These are phyloP conservation scores for Nesogale talazaci DNA, from an alignment of 2,113 vertebrate species.

Conservation along the genomic window DNA sequence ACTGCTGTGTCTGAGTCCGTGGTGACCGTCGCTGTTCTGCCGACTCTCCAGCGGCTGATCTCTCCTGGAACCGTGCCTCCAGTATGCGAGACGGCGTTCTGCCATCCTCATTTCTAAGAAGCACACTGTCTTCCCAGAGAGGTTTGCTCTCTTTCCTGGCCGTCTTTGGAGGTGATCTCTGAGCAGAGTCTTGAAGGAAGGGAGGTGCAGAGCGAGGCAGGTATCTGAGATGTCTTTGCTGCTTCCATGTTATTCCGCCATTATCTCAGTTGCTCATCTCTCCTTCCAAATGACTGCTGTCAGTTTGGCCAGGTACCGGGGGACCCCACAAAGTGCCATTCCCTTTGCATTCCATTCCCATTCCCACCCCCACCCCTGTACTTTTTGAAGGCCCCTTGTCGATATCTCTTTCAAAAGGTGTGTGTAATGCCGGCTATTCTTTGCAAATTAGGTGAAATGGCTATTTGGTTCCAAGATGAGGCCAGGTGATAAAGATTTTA, in stretches of 20 bases:
- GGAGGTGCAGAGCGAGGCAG: background rate
- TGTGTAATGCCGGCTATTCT: background rate
- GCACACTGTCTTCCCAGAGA: too few species aligned
- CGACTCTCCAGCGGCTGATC: too few species aligned
- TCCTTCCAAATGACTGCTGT: background rate
- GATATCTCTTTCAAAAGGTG: background rate
- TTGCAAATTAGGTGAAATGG: background rate
- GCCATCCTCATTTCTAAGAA: too few species aligned
- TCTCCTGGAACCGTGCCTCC: too few species aligned
- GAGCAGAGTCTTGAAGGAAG: background rate
- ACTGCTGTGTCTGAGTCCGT: too few species aligned
- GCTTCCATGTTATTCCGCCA: background rate
- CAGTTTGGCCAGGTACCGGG: background rate
- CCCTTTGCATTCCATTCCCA: too few species aligned
- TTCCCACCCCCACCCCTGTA: too few species aligned
- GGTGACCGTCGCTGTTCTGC: too few species aligned
- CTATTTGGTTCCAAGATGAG: background rate
- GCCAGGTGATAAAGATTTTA: background rate
- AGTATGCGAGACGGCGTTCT: too few species aligned
- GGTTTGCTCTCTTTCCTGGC: too few species aligned
- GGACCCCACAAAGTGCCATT: too few species aligned
- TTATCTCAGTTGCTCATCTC: background rate
- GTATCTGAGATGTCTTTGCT: background rate
- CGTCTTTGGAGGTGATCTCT: background rate
- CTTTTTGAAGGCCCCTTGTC: too few species aligned